phyloP scores from a whole-genome alignment of 1,140 invertebrate genomes.

The Aphelinus atriplicis region DNA sequence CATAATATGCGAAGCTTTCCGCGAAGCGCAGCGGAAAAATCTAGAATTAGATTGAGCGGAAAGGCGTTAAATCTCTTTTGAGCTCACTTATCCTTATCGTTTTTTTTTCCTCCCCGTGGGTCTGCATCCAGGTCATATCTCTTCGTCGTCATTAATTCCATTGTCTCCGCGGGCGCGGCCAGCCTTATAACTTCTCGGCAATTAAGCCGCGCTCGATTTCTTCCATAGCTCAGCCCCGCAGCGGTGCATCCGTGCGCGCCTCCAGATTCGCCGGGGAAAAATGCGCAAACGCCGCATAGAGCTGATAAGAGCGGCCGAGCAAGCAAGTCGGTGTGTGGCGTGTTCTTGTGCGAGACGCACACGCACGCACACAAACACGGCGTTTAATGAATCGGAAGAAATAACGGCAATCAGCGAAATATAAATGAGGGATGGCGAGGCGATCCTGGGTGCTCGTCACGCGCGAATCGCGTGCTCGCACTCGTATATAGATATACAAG shows the following conservation, averaged over 20 bases:
- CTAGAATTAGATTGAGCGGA: background rate
- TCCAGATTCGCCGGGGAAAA: constrained; percentile 46
- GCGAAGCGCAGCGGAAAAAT: too few relatives aligned
- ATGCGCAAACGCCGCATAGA: constrained; percentile 38
- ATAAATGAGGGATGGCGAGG: constrained; percentile 60
- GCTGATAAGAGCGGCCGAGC: constrained; percentile 35
- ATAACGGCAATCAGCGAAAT: constrained; percentile 66
- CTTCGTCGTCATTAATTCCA: constrained; percentile 50
- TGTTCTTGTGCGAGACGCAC: background rate
- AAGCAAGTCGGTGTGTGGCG: too few relatives aligned
- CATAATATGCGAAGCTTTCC: too few relatives aligned
- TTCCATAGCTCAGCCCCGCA: background rate
- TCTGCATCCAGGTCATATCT: constrained; percentile 33
- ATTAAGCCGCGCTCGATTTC: constrained; percentile 38
- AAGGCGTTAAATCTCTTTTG: constrained; percentile 24
- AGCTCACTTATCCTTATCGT: constrained; percentile 39
- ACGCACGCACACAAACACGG: constrained; percentile 32
- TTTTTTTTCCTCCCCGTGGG: constrained; percentile 31
- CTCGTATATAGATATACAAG: background rate
- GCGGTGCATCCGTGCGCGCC: background rate
- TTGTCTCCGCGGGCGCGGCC: constrained; percentile 31
- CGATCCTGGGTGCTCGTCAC: constrained; percentile 59
- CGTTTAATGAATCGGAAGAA: constrained; percentile 64
- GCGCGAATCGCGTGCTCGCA: constrained; percentile 42
- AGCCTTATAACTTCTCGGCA: constrained; percentile 36